Conservation (phyloP, 2,113 vertebrate species). For the Emberiza fucata region DNA sequence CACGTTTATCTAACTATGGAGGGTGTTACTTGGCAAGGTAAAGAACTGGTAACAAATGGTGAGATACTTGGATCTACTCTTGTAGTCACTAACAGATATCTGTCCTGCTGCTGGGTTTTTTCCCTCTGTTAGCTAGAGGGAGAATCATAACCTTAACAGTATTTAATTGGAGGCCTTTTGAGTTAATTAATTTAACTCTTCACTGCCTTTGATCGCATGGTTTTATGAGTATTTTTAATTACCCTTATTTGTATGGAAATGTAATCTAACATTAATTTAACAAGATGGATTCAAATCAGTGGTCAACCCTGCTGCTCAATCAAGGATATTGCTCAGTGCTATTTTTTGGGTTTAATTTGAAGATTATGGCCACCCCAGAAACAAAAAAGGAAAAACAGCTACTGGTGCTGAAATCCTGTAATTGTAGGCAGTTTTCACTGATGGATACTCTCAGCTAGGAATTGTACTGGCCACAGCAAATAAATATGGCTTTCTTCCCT, state of each 20-base stretch:
- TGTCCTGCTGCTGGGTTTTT: background rate
- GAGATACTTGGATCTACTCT: background rate
- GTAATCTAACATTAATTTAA: conserved; percentile 50
- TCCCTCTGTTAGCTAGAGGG: background rate
- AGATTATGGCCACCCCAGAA: background rate
- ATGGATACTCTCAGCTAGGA: background rate
- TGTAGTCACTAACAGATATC: background rate
- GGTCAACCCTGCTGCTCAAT: conserved; percentile 54
- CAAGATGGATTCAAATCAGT: conserved; percentile 44
- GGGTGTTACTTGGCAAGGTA: background rate
- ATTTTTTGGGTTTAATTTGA: background rate
- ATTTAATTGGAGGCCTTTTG: conserved; percentile 64
- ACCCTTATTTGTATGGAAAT: conserved; percentile 69
- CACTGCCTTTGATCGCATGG: conserved; percentile 49
- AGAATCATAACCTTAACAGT: conserved; percentile 49
- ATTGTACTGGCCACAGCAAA: background rate
- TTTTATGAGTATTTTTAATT: conserved; percentile 64
- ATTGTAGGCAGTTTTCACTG: conserved; percentile 25
- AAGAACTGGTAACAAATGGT: background rate
- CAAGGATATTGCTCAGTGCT: background rate
- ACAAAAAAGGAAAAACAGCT: background rate
- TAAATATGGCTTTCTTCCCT: background rate
- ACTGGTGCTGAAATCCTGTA: background rate
- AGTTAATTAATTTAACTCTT: conserved; percentile 72
- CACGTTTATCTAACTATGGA: background rate